Evolutionary conservation across 2,113 vertebrate species (phyloP).

Genomic region (Takifugu flavidus): DNA sequence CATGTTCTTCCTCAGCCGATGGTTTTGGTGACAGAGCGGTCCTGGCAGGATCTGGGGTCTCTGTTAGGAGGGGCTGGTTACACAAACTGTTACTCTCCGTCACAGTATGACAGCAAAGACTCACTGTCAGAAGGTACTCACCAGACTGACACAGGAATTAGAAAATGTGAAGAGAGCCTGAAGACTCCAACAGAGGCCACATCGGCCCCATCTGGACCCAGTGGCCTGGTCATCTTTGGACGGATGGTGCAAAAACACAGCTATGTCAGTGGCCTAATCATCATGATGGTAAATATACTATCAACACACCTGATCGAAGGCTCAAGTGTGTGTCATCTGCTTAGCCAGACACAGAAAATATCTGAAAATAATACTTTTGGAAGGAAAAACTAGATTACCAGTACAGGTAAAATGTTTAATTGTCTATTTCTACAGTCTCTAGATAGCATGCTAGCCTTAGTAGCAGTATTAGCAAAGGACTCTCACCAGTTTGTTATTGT

Average conservation of each 20-base stretch:
- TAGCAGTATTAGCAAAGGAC: too few relatives aligned
- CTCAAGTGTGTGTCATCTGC: too few relatives aligned
- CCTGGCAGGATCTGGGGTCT: slow-evolving; percentile 58
- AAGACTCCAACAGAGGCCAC: slow-evolving; percentile 30
- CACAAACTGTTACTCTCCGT: slow-evolving; percentile 53
- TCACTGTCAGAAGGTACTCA: slow-evolving; percentile 49
- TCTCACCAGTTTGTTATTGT: too few relatives aligned
- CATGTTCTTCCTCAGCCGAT: slow-evolving; percentile 52
- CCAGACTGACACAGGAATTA: slow-evolving; percentile 11
- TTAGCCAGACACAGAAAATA: background rate
- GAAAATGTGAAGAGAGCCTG: slow-evolving; percentile 26
- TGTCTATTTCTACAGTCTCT: too few relatives aligned
- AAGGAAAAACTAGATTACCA: too few relatives aligned
- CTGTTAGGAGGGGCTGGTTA: slow-evolving; percentile 48
- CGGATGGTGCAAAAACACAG: slow-evolving; percentile 79
- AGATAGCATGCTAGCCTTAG: too few relatives aligned
- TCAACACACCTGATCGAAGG: background rate
- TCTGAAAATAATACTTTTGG: background rate
- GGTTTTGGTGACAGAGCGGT: slow-evolving; percentile 44
- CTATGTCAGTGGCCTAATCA: slow-evolving; percentile 77
- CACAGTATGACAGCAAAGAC: slow-evolving; percentile 50
- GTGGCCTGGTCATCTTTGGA: slow-evolving; percentile 65
- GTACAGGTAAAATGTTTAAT: too few relatives aligned
- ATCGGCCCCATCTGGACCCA: slow-evolving; percentile 41
- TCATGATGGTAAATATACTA: slow-evolving; percentile 77